Base-by-base conservation (phyloP, 2,113 vertebrate species). In the Nyctereutes procyonoides region DNA sequence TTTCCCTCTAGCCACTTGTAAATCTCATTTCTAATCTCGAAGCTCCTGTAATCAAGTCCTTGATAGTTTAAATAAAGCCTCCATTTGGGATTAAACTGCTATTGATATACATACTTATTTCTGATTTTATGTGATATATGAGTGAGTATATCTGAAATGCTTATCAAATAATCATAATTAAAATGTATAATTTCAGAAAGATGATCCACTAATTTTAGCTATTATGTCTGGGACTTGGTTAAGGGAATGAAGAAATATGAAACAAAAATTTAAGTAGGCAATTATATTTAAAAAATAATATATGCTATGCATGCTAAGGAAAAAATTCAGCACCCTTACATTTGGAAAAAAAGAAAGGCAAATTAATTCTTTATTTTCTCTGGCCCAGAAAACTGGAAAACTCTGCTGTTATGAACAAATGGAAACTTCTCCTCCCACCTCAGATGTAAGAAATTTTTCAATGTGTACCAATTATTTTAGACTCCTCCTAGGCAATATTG, bases 121-220 rank as follows among this genome's bases (percentile, higher is more conserved):
- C 97, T 98, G 97, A 98, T 98, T 98, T 98, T 97, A 95, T 98
- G 96, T 96, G 97, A 98, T 98, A 97, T 93, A 96, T 96, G 96
- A 94, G 93, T 79, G 63, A 97, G 86, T 73, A 86, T 94, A 67
- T 92, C 95, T 98, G 97, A 97, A 98, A 98, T 93, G 90, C 97
- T 98, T 98, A 98, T 98, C 97, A 97, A 98, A 98, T 98, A 98
- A 98, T 98, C 94, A 92, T 98, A 98, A 98, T 98, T 98, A 98
- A 98, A 98, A 97, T 94, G 96, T 94, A 87, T 96, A 93, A 98
- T 98, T 95, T 98, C 88, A 97, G 97, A 98, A 98, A 98, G 97
- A 98, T 96, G 97, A 98, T 98, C 97, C 69, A 91, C 95, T 97
- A 96, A 98, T 98, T 98, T 97, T 97, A 97, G 94, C 90, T 87